Conservation (phyloP, 2,888 invertebrate genomes). For the Xestia rhomboidea region DNA sequence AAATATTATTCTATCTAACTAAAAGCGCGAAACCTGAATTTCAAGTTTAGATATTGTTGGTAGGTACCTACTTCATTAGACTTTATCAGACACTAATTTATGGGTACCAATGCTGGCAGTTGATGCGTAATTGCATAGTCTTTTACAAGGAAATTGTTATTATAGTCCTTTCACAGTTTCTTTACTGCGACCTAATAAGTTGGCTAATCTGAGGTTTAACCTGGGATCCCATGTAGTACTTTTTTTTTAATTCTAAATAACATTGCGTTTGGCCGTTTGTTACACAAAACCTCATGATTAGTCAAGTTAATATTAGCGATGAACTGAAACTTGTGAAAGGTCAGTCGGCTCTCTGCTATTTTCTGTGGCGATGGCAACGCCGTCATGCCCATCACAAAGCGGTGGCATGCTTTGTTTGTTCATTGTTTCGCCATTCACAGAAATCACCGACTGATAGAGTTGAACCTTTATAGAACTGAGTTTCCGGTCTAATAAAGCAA, state of each 20-base stretch:
- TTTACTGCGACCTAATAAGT: background rate
- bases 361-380: slow-evolving; percentile 16
- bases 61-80: background rate
- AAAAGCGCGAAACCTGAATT: background rate
- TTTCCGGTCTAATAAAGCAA: slow-evolving; percentile 4
- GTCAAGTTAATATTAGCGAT: background rate
- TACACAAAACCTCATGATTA: background rate
- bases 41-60: background rate
- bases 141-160: background rate
- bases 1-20: no score
- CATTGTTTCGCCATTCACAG: slow-evolving; percentile 38
- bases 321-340: background rate
- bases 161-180: background rate
- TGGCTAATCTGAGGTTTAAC: background rate
- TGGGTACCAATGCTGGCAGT: background rate
- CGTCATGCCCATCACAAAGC: slow-evolving; percentile 14
- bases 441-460: slow-evolving; percentile 19
- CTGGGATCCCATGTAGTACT: background rate
- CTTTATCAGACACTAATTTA: background rate
- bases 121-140: background rate
- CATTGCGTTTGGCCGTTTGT: background rate
- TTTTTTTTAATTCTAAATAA: no score
- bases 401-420: slow-evolving; percentile 13
- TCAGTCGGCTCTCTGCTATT: slow-evolving; percentile 21
- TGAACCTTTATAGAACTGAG: background rate